A percentile compares a stretch with the other conserved stretches of the same genome.
Evolutionary conservation across 2,888 invertebrate species (phyloP).

Genomic region (Drosophila longiperda): DNA sequence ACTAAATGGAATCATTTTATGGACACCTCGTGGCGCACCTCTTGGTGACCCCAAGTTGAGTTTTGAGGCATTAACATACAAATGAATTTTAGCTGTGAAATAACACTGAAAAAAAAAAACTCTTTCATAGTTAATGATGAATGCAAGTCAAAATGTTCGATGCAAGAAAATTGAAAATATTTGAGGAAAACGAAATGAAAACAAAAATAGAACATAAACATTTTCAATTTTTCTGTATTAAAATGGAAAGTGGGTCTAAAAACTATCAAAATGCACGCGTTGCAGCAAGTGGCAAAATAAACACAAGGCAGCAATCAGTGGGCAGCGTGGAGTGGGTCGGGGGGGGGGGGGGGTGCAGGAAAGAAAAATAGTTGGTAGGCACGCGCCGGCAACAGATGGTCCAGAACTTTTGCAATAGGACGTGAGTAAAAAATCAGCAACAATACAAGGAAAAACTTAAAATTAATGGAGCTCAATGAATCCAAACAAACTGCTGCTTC

Average conservation of each 20-base stretch:
- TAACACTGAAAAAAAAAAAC: background rate
- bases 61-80: constrained; percentile 21
- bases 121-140: constrained; percentile 5
- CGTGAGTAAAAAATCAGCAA: constrained; percentile 21
- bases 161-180: constrained; percentile 19
- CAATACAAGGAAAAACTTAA: constrained; percentile 45
- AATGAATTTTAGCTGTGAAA: constrained; percentile 25
- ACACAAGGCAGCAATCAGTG: constrained; percentile 10
- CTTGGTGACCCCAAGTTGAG: constrained; percentile 14
- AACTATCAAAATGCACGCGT: constrained; percentile 75
- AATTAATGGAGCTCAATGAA: constrained; percentile 47
- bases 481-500: constrained; percentile 30
- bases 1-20: constrained; percentile 66
- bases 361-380: constrained; percentile 48
- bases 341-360: background rate
- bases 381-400: constrained; percentile 63
- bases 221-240: constrained; percentile 35
- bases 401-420: constrained; percentile 42
- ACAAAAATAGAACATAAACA: constrained; percentile 51
- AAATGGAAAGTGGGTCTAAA: constrained; percentile 7
- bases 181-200: constrained; percentile 40
- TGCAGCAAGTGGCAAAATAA: constrained; percentile 64
- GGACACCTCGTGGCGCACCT: constrained; percentile 19
- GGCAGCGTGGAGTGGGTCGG: background rate
- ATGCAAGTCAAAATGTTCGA: constrained; percentile 18